These are phyloP conservation scores for Eristalis tenax DNA, from an alignment of 2,888 invertebrate genomes.

Conservation along the genomic window DNA sequence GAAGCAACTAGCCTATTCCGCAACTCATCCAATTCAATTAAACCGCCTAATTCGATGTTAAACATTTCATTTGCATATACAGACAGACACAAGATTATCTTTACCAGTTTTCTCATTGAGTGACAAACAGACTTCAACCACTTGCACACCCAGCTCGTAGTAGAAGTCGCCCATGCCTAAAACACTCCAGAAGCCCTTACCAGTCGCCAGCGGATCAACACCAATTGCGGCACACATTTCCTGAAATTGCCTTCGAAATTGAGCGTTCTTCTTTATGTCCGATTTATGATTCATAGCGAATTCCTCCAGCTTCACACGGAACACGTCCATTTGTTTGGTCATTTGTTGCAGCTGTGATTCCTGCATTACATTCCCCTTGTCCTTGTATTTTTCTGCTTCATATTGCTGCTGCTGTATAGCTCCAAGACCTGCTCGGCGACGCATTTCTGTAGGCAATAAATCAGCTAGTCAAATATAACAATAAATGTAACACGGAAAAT, in stretches of 20 bases:
- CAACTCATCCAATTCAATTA: slow-evolving; percentile 92
- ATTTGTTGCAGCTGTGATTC: slow-evolving; percentile 96
- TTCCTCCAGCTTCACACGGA: slow-evolving; percentile 94
- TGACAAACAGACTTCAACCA: slow-evolving; percentile 98
- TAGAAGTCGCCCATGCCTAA: slow-evolving; percentile 99
- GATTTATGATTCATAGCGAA: slow-evolving; percentile 97
- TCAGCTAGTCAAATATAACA: neutral
- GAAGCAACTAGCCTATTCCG: slow-evolving; percentile 89
- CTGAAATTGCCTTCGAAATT: slow-evolving; percentile 97
- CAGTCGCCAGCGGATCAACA: slow-evolving; percentile 98
- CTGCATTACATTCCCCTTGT: slow-evolving; percentile 95
- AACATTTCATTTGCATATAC: neutral
- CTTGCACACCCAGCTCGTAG: slow-evolving; percentile 98
- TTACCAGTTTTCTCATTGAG: slow-evolving; percentile 93
- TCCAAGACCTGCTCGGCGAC: slow-evolving; percentile 91
- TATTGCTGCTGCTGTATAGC: slow-evolving; percentile 94
- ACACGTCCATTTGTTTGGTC: slow-evolving; percentile 96
- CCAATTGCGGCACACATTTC: slow-evolving; percentile 99
- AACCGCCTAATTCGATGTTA: slow-evolving; percentile 83
- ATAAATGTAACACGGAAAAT: neutral
- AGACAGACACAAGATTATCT: neutral
- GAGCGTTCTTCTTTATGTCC: slow-evolving; percentile 96
- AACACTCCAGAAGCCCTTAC: slow-evolving; percentile 99
- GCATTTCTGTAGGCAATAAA: slow-evolving; percentile 83
- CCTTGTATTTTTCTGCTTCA: slow-evolving; percentile 93